These are phyloP conservation scores for Montifringilla adamsi DNA, from an alignment of 2,113 vertebrate species.

Conservation along the genomic window DNA sequence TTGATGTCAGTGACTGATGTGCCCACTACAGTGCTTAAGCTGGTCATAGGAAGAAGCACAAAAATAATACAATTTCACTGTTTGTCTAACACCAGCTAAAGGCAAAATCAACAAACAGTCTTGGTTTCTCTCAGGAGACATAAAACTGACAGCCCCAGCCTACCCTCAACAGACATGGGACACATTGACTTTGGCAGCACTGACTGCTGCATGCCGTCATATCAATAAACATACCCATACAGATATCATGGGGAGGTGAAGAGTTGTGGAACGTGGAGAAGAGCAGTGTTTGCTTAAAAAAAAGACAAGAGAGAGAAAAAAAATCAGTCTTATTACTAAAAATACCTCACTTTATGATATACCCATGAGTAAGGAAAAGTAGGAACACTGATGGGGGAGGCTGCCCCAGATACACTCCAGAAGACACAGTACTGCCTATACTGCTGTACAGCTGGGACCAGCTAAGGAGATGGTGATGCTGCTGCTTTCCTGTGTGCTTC, in stretches of 20 bases:
- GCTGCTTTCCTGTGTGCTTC: neutral
- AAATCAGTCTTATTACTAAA: neutral
- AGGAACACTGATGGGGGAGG: neutral
- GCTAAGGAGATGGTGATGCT: neutral
- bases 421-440: neutral
- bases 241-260: neutral
- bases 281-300: neutral
- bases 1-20: neutral
- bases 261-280: fast-evolving
- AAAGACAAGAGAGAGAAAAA: neutral
- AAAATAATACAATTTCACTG: constrained; percentile 10
- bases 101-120: constrained; percentile 42
- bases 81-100: constrained; percentile 24
- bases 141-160: neutral
- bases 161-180: neutral
- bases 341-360: neutral
- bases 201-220: neutral
- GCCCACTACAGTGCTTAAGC: neutral
- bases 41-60: constrained; percentile 21
- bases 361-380: neutral
- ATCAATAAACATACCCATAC: constrained; percentile 24
- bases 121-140: neutral
- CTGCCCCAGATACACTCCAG: neutral
- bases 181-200: neutral
- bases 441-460: neutral